These are phyloP conservation scores for Oligia latruncula DNA, from an alignment of 2,888 invertebrate species.

Conservation along the genomic window DNA sequence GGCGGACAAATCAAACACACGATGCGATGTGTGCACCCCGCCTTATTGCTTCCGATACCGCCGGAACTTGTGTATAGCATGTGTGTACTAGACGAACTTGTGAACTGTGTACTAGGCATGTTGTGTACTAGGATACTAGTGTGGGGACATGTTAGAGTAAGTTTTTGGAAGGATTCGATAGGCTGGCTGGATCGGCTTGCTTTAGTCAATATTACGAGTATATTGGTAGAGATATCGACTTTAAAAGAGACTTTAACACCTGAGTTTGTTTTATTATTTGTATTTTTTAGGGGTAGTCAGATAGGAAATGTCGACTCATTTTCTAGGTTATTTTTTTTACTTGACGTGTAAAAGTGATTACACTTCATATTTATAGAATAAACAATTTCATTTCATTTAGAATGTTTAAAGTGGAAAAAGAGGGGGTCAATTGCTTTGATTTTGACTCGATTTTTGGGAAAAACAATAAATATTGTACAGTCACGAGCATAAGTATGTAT, in stretches of 20 bases:
- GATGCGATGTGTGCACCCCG: conserved; percentile 17
- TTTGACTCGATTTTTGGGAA: not conserved
- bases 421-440: not conserved
- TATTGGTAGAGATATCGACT: not conserved
- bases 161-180: not conserved
- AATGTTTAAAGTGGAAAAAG: not conserved
- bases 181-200: not conserved
- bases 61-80: conserved; percentile 16
- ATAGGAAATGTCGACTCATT: too few relatives aligned
- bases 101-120: conserved; percentile 1
- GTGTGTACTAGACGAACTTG: conserved; percentile 12
- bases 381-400: too few relatives aligned
- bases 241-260: too few relatives aligned
- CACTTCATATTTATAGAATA: too few relatives aligned
- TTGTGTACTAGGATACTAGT: conserved; percentile 17
- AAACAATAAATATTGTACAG: too few relatives aligned
- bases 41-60: conserved; percentile 52
- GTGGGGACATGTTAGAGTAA: conserved; percentile 6
- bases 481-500: too few relatives aligned
- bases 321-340: too few relatives aligned
- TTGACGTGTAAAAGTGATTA: too few relatives aligned
- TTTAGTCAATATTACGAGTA: not conserved
- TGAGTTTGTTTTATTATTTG: too few relatives aligned
- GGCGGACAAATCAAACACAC: conserved; percentile 35
- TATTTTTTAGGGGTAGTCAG: too few relatives aligned